Evolutionary conservation across 2,113 vertebrate species (phyloP).

Genomic region (Pygoscelis antarcticus): DNA sequence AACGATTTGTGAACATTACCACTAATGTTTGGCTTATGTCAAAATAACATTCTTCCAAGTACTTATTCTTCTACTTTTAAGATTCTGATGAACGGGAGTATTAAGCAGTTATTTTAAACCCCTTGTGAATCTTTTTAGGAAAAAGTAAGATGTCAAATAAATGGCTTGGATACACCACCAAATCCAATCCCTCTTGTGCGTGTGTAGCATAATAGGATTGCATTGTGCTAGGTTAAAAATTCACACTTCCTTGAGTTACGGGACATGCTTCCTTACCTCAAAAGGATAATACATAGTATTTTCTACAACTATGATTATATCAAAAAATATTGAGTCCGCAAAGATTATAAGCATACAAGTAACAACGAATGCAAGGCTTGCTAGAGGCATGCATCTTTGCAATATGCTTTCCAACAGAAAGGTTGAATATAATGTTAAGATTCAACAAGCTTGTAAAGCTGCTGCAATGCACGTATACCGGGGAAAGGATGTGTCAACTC

Average conservation of each 20-base stretch:
- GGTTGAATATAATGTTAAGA: not conserved
- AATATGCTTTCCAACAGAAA: not conserved
- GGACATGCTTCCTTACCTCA: not conserved
- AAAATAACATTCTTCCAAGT: not conserved
- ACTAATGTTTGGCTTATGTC: not conserved
- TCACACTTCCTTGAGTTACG: not conserved
- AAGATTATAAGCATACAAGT: not conserved
- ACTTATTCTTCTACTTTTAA: not conserved
- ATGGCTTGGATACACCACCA: not conserved
- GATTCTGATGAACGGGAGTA: not conserved
- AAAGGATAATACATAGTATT: not conserved
- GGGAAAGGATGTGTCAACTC: not conserved
- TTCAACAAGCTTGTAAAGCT: not conserved
- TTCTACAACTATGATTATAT: not conserved
- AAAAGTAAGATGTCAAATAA: not conserved
- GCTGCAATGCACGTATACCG: not conserved
- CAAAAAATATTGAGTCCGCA: not conserved
- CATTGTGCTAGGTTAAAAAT: not conserved
- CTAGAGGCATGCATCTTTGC: not conserved
- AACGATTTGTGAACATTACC: not conserved
- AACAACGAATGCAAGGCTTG: not conserved
- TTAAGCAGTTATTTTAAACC: not conserved
- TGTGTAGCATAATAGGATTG: rapidly evolving
- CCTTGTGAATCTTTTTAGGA: not conserved
- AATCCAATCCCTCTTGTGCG: not conserved